A percentile compares a stretch with the other conserved stretches of the same genome.
Evolutionary conservation across 2,113 vertebrate genomes (phyloP).

Genomic region (Acanthisitta chloris): DNA sequence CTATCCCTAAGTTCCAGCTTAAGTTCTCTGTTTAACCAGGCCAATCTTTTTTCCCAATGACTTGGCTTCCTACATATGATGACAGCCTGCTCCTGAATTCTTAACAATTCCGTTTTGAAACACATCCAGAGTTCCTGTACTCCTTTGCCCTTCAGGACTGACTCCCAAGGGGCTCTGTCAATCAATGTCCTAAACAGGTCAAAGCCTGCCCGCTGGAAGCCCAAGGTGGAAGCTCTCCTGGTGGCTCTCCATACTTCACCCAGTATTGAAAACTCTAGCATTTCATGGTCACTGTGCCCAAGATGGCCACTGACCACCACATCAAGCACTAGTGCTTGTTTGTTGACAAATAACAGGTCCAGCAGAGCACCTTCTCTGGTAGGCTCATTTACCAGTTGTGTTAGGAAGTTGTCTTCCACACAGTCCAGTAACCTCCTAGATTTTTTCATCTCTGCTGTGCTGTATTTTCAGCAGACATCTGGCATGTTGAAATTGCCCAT

Average conservation of each 20-base stretch:
- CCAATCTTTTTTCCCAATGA: accelerated
- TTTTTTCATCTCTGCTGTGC: neutral
- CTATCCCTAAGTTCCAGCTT: neutral
- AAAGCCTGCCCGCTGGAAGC: neutral
- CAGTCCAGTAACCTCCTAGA: neutral
- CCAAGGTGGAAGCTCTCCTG: neutral
- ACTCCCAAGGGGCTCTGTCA: neutral
- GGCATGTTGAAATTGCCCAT: neutral
- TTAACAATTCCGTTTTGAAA: neutral
- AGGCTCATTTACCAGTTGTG: neutral
- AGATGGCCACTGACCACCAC: neutral
- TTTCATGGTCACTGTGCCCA: neutral
- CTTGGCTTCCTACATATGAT: neutral
- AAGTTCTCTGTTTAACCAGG: neutral
- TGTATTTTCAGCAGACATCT: neutral
- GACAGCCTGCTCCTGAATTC: neutral
- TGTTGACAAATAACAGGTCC: neutral
- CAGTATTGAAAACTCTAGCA: neutral
- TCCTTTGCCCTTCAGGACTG: neutral
- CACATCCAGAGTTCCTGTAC: neutral
- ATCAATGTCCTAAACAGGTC: neutral
- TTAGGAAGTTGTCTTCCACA: neutral
- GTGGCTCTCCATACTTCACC: neutral
- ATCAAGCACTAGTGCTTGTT: too few relatives aligned
- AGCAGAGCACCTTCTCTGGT: neutral